Evolutionary conservation across 23 tunicate genomes (phyloP).

Genomic region (Clavelina lepadiformis): DNA sequence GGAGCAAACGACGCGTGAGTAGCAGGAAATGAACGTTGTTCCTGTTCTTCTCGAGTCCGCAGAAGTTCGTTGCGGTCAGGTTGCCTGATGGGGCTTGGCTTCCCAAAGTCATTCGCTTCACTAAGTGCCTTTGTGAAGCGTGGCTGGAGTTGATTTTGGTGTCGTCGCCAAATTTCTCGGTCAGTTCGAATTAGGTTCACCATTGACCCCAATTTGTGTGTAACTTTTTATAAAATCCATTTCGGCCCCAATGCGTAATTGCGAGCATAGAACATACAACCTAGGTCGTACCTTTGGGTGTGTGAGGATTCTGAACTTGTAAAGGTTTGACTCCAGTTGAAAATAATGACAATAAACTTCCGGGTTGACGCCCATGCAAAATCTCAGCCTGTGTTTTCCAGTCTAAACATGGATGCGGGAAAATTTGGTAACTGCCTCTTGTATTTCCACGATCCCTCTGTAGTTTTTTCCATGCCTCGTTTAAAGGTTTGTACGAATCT

Average conservation of each 20-base stretch:
- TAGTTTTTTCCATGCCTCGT: no score
- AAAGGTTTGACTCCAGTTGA: background rate
- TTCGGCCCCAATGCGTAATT: constrained; percentile 14
- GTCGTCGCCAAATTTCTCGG: constrained; percentile 12
- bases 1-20: no score
- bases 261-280: constrained; percentile 9
- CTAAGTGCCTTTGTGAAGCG: no score
- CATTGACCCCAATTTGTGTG: background rate
- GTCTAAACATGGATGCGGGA: background rate
- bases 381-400: constrained; percentile 15
- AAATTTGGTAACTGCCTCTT: background rate
- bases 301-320: background rate
- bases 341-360: constrained; percentile 10
- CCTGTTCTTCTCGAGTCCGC: no score
- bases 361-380: constrained; percentile 10
- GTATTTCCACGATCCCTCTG: background rate
- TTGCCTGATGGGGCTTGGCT: no score
- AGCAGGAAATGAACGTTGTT: no score
- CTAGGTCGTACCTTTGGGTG: constrained; percentile 9
- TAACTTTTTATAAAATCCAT: constrained; percentile 6
- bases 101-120: no score
- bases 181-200: constrained; percentile 4
- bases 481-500: background rate
- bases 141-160: constrained; percentile 10
- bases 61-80: no score